Conservation (phyloP, 2,888 invertebrate species). For the Coleophora deauratella region DNA sequence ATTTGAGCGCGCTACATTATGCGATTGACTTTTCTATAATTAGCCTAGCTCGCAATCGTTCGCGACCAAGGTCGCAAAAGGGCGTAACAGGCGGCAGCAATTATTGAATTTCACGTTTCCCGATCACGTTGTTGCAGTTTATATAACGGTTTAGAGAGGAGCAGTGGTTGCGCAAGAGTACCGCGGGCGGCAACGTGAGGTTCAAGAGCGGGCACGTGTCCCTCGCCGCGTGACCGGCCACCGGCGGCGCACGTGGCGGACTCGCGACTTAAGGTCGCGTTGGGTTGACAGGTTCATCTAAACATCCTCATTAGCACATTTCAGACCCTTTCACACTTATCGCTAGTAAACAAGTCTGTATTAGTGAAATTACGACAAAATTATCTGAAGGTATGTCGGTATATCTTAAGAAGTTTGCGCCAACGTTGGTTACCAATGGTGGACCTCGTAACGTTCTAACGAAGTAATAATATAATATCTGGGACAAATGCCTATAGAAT, state of each 20-base stretch:
- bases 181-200: conserved; percentile 66
- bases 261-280: conserved; percentile 4
- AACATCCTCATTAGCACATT: too few species aligned
- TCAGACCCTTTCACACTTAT: too few species aligned
- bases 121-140: conserved; percentile 58
- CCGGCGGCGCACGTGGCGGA: conserved; percentile 37
- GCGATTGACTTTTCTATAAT: too few species aligned
- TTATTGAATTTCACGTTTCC: conserved; percentile 50
- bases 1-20: not conserved
- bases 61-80: not conserved
- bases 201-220: conserved; percentile 61
- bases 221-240: conserved; percentile 61
- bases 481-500: too few species aligned
- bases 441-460: too few species aligned
- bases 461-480: too few species aligned
- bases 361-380: too few species aligned
- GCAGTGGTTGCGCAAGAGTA: conserved; percentile 65
- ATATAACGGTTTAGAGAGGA: conserved; percentile 57
- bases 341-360: too few species aligned
- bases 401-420: too few species aligned
- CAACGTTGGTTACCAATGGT: too few species aligned
- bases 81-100: conserved; percentile 24
- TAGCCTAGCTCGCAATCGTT: not conserved
- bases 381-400: too few species aligned
- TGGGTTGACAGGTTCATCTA: not conserved